Percentiles rank a stretch among this genome's conserved stretches.
Conservation (phyloP, 2,888 invertebrate species). For the Hypselothyrea guttata region DNA sequence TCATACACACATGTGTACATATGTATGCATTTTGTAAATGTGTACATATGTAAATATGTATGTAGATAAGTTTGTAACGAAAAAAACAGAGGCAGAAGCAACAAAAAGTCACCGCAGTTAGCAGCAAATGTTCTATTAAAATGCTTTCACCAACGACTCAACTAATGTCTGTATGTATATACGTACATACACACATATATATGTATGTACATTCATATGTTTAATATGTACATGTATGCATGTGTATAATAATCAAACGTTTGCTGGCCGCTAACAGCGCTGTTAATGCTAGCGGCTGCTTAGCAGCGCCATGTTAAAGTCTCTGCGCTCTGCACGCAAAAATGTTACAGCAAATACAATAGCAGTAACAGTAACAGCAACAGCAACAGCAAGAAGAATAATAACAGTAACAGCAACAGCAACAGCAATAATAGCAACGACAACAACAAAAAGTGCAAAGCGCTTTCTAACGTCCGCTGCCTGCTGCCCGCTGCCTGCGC, state of each 20-base stretch:
- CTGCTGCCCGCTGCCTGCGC: too few species aligned
- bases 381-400: too few species aligned
- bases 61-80: too few species aligned
- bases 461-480: constrained; percentile 37
- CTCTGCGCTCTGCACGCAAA: too few species aligned
- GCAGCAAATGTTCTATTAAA: constrained; percentile 43
- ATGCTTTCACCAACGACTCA: constrained; percentile 42
- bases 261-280: too few species aligned
- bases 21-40: background rate
- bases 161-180: constrained; percentile 1
- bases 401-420: background rate
- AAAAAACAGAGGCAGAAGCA: too few species aligned
- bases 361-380: too few species aligned
- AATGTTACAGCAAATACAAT: too few species aligned
- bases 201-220: background rate
- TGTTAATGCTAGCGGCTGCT: constrained; percentile 35
- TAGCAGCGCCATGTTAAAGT: constrained; percentile 35
- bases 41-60: background rate
- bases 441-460: constrained; percentile 22
- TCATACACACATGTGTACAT: background rate
- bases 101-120: constrained; percentile 18
- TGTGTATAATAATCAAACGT: constrained; percentile 2
- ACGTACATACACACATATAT: constrained; percentile 1
- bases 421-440: background rate
- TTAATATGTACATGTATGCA: too few species aligned